Evolutionary conservation across 2,888 invertebrate species (phyloP).

Genomic region (Eupsilia transversa): DNA sequence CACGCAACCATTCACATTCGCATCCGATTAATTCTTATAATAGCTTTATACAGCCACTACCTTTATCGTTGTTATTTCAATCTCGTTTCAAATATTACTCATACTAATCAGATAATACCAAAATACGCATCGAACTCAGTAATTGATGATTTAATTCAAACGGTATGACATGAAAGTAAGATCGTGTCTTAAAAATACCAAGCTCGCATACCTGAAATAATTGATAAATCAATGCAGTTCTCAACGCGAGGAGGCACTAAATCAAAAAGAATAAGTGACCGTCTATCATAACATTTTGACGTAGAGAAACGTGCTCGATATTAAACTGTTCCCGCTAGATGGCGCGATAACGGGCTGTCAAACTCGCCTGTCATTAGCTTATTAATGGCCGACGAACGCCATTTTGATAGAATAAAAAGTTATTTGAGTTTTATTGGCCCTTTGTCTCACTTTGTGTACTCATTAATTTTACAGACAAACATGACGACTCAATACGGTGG

Average conservation of each 20-base stretch:
- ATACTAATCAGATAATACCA: slow-evolving; percentile 86
- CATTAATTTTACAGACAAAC: slow-evolving; percentile 56
- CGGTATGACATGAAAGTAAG: slow-evolving; percentile 89
- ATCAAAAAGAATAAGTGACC: slow-evolving; percentile 84
- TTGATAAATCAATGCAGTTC: slow-evolving; percentile 90
- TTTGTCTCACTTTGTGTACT: slow-evolving; percentile 64
- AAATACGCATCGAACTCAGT: slow-evolving; percentile 82
- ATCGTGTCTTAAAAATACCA: slow-evolving; percentile 88
- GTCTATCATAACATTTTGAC: slow-evolving; percentile 89
- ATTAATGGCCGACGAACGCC: slow-evolving; percentile 84
- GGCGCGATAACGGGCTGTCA: slow-evolving; percentile 89
- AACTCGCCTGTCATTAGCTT: slow-evolving; percentile 88
- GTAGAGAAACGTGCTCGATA: slow-evolving; percentile 86
- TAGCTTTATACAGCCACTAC: slow-evolving; percentile 63
- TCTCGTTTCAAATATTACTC: slow-evolving; percentile 75
- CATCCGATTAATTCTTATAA: slow-evolving; percentile 73
- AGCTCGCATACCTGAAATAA: slow-evolving; percentile 86
- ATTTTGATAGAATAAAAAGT: slow-evolving; percentile 83
- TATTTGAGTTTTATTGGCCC: slow-evolving; percentile 80
- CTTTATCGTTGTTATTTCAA: slow-evolving; percentile 63
- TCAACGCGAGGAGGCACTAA: slow-evolving; percentile 86
- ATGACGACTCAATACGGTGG: slow-evolving; percentile 31
- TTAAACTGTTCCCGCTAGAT: slow-evolving; percentile 88
- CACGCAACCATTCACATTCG: slow-evolving; percentile 74
- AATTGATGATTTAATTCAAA: slow-evolving; percentile 89